Evolutionary conservation across 2,888 invertebrate species (phyloP).

Genomic region (Melitaea athalia): DNA sequence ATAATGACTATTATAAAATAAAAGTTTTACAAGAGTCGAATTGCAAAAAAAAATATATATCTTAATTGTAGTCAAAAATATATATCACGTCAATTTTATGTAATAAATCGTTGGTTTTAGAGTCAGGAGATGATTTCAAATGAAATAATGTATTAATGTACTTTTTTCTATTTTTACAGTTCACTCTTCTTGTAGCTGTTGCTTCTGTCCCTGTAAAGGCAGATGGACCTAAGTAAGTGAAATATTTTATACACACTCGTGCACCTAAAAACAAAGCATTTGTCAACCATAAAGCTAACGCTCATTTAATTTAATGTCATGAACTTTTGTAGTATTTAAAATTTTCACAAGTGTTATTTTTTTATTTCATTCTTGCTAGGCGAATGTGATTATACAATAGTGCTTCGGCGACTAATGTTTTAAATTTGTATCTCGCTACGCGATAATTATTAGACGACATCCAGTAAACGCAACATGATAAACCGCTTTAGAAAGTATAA

Average conservation of each 20-base stretch:
- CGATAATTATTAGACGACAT: conserved; percentile 49
- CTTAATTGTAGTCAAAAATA: too few relatives aligned
- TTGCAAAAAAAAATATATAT: too few relatives aligned
- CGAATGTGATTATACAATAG: conserved; percentile 51
- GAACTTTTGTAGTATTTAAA: background rate
- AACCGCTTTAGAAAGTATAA: conserved; percentile 62
- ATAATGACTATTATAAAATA: too few relatives aligned
- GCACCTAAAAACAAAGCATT: background rate
- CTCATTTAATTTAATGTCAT: background rate
- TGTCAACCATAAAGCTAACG: background rate
- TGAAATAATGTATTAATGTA: background rate
- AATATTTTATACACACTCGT: background rate
- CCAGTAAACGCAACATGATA: conserved; percentile 53
- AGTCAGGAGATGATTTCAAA: background rate
- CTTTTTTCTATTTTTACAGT: conserved; percentile 61
- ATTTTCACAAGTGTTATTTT: conserved; percentile 28
- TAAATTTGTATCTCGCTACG: conserved; percentile 50
- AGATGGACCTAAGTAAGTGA: conserved; percentile 75
- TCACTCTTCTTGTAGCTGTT: conserved; percentile 77
- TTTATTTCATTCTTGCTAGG: conserved; percentile 26
- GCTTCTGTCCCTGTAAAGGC: conserved; percentile 63
- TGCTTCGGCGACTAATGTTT: conserved; percentile 55
- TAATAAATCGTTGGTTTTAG: background rate
- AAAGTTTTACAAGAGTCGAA: too few relatives aligned
- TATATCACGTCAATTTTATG: too few relatives aligned